phyloP scores from a whole-genome alignment of 2,797 vertebrate species.

The Sebastes trivittatus region DNA sequence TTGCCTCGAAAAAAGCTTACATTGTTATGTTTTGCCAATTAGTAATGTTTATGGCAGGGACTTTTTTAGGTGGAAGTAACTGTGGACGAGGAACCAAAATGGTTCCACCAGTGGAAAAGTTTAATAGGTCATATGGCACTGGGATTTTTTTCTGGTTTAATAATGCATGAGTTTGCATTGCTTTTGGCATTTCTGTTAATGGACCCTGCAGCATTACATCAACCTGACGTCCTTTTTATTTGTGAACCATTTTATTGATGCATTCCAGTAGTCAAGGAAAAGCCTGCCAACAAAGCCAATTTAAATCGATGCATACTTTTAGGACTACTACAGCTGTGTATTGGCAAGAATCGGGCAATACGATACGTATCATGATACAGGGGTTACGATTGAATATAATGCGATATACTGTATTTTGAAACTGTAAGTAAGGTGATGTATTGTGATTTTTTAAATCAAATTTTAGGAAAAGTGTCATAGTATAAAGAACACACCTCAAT shows the following conservation, averaged over 20 bases:
- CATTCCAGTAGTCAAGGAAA: neutral
- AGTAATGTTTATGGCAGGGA: neutral
- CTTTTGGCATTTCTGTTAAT: neutral
- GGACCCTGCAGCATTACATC: neutral
- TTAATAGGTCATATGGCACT: neutral
- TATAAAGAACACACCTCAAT: too few species aligned
- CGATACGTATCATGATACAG: too few species aligned
- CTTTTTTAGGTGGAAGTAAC: neutral
- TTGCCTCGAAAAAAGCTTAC: neutral
- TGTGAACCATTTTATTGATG: neutral
- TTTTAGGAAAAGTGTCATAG: too few species aligned
- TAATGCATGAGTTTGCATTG: neutral
- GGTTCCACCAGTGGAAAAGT: neutral
- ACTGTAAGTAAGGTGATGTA: rapidly evolving
- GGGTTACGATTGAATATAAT: too few species aligned
- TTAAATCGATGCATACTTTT: neutral
- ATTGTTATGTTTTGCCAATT: neutral
- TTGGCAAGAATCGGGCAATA: too few species aligned
- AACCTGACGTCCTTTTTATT: neutral
- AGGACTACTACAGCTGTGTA: neutral
- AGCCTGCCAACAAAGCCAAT: neutral
- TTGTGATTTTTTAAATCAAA: too few species aligned
- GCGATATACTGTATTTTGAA: too few species aligned
- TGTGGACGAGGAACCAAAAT: neutral
- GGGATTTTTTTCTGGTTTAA: neutral